Percentiles rank a stretch among this genome's conserved stretches.
These are phyloP conservation scores for Microplitis manilae DNA, from an alignment of 2,888 invertebrate species.

Conservation along the genomic window DNA sequence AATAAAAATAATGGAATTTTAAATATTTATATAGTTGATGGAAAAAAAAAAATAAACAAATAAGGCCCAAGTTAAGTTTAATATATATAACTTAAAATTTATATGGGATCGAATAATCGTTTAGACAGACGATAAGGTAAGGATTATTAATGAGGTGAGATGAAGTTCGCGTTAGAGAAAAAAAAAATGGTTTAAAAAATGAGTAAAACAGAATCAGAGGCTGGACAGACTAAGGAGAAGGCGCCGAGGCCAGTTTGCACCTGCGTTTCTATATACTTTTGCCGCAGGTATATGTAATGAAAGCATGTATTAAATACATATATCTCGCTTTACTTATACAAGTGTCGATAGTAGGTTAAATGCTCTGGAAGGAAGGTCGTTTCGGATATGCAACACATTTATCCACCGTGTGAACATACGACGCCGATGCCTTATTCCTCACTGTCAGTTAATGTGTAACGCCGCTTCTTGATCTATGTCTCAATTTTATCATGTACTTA, in stretches of 20 bases:
- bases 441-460: conserved; percentile 26
- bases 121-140: conserved; percentile 1
- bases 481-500: conserved; percentile 50
- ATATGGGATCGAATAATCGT: conserved; percentile 12
- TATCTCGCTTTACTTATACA: conserved; percentile 27
- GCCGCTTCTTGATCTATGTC: conserved; percentile 52
- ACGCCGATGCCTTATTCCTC: conserved; percentile 27
- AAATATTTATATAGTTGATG: background rate
- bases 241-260: conserved; percentile 28
- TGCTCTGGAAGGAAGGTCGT: conserved; percentile 40
- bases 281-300: conserved; percentile 12
- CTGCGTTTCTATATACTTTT: conserved; percentile 22
- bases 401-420: conserved; percentile 31
- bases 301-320: background rate
- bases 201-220: background rate
- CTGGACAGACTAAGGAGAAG: background rate
- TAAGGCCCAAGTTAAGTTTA: background rate
- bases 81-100: background rate
- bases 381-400: conserved; percentile 38
- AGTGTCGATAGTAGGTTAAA: conserved; percentile 36
- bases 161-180: conserved; percentile 17
- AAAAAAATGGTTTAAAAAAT: background rate
- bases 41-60: background rate
- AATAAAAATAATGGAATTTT: background rate
- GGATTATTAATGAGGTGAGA: conserved; percentile 28